phyloP scores from a whole-genome alignment of 2,888 invertebrate genomes.

The Fragum sueziense region DNA sequence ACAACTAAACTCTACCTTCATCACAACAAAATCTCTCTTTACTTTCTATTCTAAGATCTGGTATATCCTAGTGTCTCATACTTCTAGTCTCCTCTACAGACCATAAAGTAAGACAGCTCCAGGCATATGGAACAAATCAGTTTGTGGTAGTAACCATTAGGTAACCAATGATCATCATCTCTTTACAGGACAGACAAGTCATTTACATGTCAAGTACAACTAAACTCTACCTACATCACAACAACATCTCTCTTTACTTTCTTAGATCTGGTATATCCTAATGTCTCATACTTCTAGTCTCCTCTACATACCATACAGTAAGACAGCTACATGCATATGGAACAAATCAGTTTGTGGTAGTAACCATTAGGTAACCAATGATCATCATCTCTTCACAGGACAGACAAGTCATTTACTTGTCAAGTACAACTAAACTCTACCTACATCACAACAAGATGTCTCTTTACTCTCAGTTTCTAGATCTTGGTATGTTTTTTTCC shows the following conservation, averaged over 20 bases:
- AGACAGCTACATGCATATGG: background rate
- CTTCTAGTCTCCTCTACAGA: too few species aligned
- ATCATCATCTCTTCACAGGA: background rate
- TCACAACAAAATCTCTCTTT: background rate
- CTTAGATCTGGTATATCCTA: background rate
- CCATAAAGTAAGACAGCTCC: background rate
- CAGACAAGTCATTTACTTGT: conserved; percentile 9
- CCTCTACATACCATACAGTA: background rate
- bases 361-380: background rate
- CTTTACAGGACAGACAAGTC: background rate
- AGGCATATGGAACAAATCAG: conserved; percentile 8
- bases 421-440: background rate
- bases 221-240: background rate
- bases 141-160: background rate
- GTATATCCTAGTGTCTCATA: too few species aligned
- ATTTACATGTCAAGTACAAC: conserved; percentile 8
- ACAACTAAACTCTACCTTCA: background rate
- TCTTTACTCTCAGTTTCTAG: background rate
- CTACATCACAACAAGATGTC: background rate
- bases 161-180: background rate
- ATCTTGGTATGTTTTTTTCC: background rate
- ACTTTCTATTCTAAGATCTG: background rate
- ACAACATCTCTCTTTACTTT: too few species aligned
- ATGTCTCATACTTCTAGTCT: too few species aligned
- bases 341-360: conserved; percentile 2